These are phyloP conservation scores for Acinonyx jubatus DNA, from an alignment of 2,113 vertebrate species.

Conservation along the genomic window DNA sequence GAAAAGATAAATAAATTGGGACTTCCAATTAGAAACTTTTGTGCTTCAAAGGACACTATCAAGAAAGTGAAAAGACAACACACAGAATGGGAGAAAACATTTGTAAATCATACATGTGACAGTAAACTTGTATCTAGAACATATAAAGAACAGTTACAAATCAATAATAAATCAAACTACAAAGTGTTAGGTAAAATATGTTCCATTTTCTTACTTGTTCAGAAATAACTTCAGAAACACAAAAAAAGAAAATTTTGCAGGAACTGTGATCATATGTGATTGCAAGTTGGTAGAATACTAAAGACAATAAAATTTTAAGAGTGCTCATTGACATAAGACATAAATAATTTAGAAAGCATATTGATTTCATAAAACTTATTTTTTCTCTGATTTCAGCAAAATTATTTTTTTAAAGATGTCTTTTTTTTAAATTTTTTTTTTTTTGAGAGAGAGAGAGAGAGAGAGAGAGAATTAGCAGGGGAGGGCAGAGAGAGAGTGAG, in stretches of 20 bases:
- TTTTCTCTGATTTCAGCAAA: background rate
- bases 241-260: background rate
- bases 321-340: background rate
- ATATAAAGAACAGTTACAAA: background rate
- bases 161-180: background rate
- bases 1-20: background rate
- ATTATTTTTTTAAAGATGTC: background rate
- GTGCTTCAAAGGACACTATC: background rate
- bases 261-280: background rate
- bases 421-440: too few relatives aligned
- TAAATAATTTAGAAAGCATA: background rate
- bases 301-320: background rate
- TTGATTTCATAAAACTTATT: background rate
- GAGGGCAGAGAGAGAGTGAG: too few relatives aligned
- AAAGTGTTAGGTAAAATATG: background rate
- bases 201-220: background rate
- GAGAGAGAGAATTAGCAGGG: too few relatives aligned
- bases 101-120: background rate
- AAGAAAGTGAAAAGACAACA: background rate
- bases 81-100: background rate
- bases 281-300: background rate
- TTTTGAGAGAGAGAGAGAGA: too few relatives aligned
- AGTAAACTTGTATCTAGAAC: background rate
- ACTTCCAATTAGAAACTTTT: background rate
- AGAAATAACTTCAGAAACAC: background rate